These are phyloP conservation scores for Blera fallax DNA, from an alignment of 2,888 invertebrate genomes.

Conservation along the genomic window DNA sequence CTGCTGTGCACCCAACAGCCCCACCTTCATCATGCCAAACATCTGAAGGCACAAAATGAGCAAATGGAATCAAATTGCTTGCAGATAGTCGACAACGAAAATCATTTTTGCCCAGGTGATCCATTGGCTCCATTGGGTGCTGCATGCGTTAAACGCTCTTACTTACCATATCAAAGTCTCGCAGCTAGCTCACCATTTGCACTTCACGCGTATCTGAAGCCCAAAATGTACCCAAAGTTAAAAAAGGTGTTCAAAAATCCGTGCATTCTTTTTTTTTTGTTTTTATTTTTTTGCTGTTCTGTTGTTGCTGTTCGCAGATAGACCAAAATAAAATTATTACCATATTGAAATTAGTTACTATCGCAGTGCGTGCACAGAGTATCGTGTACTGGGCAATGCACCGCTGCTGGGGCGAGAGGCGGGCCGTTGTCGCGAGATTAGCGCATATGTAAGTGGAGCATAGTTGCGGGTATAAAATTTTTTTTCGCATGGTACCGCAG, in stretches of 20 bases:
- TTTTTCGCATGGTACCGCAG: slow-evolving; percentile 45
- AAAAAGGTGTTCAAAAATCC: slow-evolving; percentile 60
- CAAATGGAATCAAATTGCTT: slow-evolving; percentile 60
- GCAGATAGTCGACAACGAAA: slow-evolving; percentile 49
- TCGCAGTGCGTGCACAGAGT: slow-evolving; percentile 56
- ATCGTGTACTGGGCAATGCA: slow-evolving; percentile 35
- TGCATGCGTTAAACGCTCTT: slow-evolving; percentile 65
- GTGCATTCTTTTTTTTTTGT: slow-evolving; percentile 24
- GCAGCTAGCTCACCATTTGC: slow-evolving; percentile 18
- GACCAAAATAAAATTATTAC: slow-evolving; percentile 65
- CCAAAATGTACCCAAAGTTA: slow-evolving; percentile 37
- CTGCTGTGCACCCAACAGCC: slow-evolving; percentile 67
- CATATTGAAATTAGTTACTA: slow-evolving; percentile 67
- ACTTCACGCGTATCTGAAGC: slow-evolving; percentile 41
- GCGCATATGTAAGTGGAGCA: slow-evolving; percentile 61
- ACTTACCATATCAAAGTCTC: slow-evolving; percentile 50
- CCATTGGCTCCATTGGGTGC: slow-evolving; percentile 46
- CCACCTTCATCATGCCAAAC: slow-evolving; percentile 71
- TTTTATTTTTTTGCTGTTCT: slow-evolving; percentile 14
- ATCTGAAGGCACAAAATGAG: slow-evolving; percentile 52
- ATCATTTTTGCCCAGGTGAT: slow-evolving; percentile 64
- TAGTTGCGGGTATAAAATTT: slow-evolving; percentile 36
- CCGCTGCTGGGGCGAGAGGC: slow-evolving; percentile 29
- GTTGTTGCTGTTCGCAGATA: slow-evolving; percentile 48
- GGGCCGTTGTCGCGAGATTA: slow-evolving; percentile 49